These are phyloP conservation scores for Daboia siamensis DNA, from an alignment of 2,113 vertebrate species.

Conservation along the genomic window DNA sequence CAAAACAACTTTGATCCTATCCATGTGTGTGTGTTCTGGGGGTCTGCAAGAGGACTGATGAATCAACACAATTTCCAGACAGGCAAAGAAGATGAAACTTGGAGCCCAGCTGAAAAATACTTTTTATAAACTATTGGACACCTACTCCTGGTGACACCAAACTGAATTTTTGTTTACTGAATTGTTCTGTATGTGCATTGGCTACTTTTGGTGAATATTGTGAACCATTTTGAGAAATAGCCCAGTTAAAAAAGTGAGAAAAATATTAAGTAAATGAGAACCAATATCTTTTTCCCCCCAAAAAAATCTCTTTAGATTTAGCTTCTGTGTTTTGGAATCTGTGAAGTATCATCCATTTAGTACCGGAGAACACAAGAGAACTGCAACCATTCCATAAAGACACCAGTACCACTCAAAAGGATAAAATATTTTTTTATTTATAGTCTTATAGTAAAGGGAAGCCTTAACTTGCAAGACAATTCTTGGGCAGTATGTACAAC, in stretches of 20 bases:
- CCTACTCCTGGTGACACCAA: too few relatives aligned
- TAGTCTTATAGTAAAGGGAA: slow-evolving; percentile 97
- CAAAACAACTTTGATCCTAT: neutral
- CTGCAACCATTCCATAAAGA: slow-evolving; percentile 44
- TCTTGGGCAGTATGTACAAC: slow-evolving; percentile 97
- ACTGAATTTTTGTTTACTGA: neutral
- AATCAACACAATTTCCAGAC: neutral
- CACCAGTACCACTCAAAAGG: slow-evolving; percentile 67
- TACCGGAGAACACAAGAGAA: neutral
- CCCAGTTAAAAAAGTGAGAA: neutral
- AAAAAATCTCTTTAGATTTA: neutral
- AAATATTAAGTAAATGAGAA: neutral
- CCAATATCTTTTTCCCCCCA: neutral
- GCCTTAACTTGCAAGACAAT: slow-evolving; percentile 96
- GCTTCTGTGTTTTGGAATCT: neutral
- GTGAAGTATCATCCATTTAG: neutral
- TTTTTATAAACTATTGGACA: neutral
- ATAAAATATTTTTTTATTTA: slow-evolving; percentile 98
- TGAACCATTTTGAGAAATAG: neutral
- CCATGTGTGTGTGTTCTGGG: neutral
- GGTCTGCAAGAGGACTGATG: neutral
- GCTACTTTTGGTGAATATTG: neutral
- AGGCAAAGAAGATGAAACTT: neutral
- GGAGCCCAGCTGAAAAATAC: neutral
- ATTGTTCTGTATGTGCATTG: neutral